These are phyloP conservation scores for Acropora yongei DNA, from an alignment of 64 coral and sea anemone genomes.

Conservation along the genomic window DNA sequence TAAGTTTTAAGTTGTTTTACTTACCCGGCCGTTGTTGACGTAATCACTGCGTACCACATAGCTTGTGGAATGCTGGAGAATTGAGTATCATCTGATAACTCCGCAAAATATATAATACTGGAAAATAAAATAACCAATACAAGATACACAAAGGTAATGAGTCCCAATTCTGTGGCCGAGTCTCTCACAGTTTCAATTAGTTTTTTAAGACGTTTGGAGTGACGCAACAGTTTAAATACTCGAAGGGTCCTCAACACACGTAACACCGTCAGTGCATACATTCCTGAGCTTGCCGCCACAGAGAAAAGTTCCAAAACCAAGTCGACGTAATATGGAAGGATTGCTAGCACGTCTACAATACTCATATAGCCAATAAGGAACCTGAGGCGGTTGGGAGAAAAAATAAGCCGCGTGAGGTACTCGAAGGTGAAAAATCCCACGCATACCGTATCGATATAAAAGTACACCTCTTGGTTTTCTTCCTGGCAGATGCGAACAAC, in stretches of 20 bases:
- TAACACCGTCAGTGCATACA: slow-evolving; percentile 64
- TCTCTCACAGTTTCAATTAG: slow-evolving; percentile 65
- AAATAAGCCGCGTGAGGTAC: slow-evolving; percentile 46
- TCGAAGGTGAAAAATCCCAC: slow-evolving; percentile 80
- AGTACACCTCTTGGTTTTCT: slow-evolving; percentile 48
- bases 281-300: slow-evolving; percentile 1
- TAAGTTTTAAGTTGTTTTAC: neutral
- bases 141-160: slow-evolving; percentile 83
- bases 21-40: slow-evolving; percentile 88
- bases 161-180: slow-evolving; percentile 78
- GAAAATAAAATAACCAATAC: slow-evolving; percentile 78
- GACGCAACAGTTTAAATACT: slow-evolving; percentile 83
- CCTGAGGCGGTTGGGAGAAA: slow-evolving; percentile 56
- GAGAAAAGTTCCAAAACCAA: slow-evolving; percentile 31
- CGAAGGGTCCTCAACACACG: slow-evolving; percentile 78
- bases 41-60: slow-evolving; percentile 92
- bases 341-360: slow-evolving; percentile 78
- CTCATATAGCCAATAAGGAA: slow-evolving; percentile 75
- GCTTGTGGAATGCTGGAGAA: slow-evolving; percentile 86
- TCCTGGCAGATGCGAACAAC: slow-evolving; percentile 63
- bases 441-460: slow-evolving; percentile 71
- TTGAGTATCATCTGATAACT: slow-evolving; percentile 58
- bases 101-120: slow-evolving; percentile 86
- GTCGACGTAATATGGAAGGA: slow-evolving; percentile 77
- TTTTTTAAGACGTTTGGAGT: slow-evolving; percentile 71